These are phyloP conservation scores for Drosophila paranaensis DNA, from an alignment of 2,888 invertebrate genomes.

Conservation along the genomic window DNA sequence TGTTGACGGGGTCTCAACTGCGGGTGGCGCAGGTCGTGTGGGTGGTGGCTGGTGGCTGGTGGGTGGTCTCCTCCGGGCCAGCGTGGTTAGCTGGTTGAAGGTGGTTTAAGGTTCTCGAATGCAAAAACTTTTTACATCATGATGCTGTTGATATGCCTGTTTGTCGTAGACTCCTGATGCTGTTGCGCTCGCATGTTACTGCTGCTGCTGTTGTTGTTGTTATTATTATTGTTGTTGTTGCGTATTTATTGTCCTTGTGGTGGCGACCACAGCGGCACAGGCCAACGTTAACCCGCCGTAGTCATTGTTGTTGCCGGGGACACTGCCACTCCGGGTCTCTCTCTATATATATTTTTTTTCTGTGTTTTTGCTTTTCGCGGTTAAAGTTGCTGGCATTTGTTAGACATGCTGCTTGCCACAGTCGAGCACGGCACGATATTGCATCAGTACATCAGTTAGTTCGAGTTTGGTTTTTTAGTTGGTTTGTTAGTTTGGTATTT, in stretches of 20 bases:
- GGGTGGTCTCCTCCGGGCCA: neutral
- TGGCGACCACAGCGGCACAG: slow-evolving; percentile 52
- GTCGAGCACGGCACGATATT: slow-evolving; percentile 35
- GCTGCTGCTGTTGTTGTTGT: slow-evolving; percentile 18
- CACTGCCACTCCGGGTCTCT: slow-evolving; percentile 7
- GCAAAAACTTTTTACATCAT: slow-evolving; percentile 81
- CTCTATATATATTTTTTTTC: slow-evolving; percentile 6
- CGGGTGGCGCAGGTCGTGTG: neutral
- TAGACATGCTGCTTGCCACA: slow-evolving; percentile 46
- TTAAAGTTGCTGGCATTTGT: slow-evolving; percentile 75
- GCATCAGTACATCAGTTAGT: slow-evolving; percentile 64
- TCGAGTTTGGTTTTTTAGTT: slow-evolving; percentile 38
- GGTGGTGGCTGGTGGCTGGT: neutral
- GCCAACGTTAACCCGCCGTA: slow-evolving; percentile 49
- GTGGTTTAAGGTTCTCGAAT: slow-evolving; percentile 57
- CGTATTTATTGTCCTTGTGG: slow-evolving; percentile 74
- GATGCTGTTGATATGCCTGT: slow-evolving; percentile 75
- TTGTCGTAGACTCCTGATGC: slow-evolving; percentile 44
- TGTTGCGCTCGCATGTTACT: slow-evolving; percentile 30
- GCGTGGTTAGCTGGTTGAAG: slow-evolving; percentile 49
- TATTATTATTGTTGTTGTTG: slow-evolving; percentile 30
- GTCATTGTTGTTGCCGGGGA: slow-evolving; percentile 29
- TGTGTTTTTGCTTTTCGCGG: slow-evolving; percentile 53
- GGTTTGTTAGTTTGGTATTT: slow-evolving; percentile 66
- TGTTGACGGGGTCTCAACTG: slow-evolving; percentile 62